phyloP scores from a whole-genome alignment of 1,140 invertebrate genomes.

The Telenomus remus region DNA sequence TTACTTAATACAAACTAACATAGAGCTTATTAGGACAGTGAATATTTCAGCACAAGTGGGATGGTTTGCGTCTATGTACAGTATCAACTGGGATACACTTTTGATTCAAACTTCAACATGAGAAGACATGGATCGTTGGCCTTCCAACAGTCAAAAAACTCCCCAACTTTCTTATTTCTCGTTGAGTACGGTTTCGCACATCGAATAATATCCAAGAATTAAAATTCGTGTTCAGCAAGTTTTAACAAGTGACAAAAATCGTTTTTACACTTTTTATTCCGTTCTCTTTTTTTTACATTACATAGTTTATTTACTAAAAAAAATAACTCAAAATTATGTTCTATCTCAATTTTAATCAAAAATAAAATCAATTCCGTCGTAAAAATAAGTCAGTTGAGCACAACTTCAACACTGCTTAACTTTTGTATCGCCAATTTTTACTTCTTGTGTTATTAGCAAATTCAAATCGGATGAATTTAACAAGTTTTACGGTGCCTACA shows the following conservation, averaged over 20 bases:
- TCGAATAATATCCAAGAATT: background rate
- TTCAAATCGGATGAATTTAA: conserved; percentile 9
- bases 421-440: no score
- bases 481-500: conserved; percentile 34
- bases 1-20: conserved; percentile 51
- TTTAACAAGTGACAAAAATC: background rate
- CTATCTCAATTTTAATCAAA: no score
- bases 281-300: background rate
- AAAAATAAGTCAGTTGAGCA: no score
- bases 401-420: no score
- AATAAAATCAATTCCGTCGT: no score
- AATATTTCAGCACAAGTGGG: conserved; percentile 58
- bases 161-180: conserved; percentile 2
- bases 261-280: background rate
- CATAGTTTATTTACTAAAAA: no score
- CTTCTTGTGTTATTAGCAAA: background rate
- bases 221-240: background rate
- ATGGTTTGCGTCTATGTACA: conserved; percentile 58
- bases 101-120: conserved; percentile 21
- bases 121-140: conserved; percentile 10
- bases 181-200: background rate
- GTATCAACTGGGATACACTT: conserved; percentile 48
- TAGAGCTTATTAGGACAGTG: conserved; percentile 57
- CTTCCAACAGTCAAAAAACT: conserved; percentile 13
- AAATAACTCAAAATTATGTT: background rate